A percentile compares a stretch with the other conserved stretches of the same genome.
phyloP scores from a whole-genome alignment of 1,140 invertebrate genomes.

The Cataglyphis hispanica region DNA sequence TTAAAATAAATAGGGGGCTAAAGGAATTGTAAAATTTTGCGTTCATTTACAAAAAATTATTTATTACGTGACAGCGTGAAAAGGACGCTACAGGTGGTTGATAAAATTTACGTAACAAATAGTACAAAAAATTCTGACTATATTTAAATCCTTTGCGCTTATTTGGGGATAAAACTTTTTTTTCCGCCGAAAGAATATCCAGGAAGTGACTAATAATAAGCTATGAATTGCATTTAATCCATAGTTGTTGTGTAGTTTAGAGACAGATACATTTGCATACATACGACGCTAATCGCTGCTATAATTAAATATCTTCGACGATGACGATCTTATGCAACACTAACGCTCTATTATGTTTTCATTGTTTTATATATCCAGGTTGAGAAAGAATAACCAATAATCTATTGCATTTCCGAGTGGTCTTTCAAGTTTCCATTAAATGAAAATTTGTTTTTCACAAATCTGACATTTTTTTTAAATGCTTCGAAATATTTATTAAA shows the following conservation, averaged over 20 bases:
- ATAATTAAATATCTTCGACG: slow-evolving; percentile 5
- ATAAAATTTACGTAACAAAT: slow-evolving; percentile 46
- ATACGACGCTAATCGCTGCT: neutral
- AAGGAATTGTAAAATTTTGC: slow-evolving; percentile 25
- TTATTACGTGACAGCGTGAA: neutral
- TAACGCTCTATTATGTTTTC: neutral
- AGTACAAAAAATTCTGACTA: neutral
- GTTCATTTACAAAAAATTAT: slow-evolving; percentile 27
- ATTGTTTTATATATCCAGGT: neutral
- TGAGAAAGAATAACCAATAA: no score
- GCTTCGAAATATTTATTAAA: no score
- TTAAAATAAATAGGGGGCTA: neutral
- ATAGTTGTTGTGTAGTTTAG: neutral
- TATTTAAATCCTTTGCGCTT: slow-evolving; percentile 24
- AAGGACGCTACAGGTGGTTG: slow-evolving; percentile 33
- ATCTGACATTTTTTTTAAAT: no score
- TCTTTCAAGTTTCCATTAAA: no score
- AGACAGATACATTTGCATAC: neutral
- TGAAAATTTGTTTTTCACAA: no score
- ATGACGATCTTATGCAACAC: neutral
- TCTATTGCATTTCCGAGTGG: no score
- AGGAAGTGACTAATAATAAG: neutral
- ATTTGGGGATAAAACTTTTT: neutral
- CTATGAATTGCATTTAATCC: neutral
- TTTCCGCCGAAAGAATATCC: neutral